Evolutionary conservation across 2,797 vertebrate species (phyloP).

Genomic region (Coregonus ussuriensis): DNA sequence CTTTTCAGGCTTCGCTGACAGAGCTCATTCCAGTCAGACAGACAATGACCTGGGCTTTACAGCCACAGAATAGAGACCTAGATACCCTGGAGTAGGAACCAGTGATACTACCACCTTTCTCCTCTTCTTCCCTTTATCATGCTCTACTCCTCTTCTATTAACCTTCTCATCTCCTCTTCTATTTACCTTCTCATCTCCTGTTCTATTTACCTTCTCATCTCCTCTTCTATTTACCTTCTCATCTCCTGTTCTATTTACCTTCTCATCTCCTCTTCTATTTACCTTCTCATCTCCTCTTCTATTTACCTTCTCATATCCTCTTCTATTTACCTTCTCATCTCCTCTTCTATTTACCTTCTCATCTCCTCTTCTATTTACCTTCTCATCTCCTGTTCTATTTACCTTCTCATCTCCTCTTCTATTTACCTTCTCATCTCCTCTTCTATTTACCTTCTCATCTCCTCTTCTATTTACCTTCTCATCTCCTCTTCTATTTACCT

Average conservation of each 20-base stretch:
- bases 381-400: too few species aligned
- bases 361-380: not conserved
- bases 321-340: not conserved
- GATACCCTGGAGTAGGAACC: not conserved
- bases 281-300: too few species aligned
- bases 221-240: too few species aligned
- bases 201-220: too few species aligned
- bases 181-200: too few species aligned
- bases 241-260: not conserved
- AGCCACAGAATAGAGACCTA: conserved; percentile 34
- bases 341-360: not conserved
- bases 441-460: not conserved
- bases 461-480: not conserved
- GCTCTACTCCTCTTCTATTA: not conserved
- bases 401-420: not conserved
- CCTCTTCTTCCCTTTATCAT: not conserved
- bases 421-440: not conserved
- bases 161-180: too few species aligned
- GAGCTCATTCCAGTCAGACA: conserved; percentile 53
- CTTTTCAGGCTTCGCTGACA: conserved; percentile 55
- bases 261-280: not conserved
- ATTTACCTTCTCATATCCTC: not conserved
- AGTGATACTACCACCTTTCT: not conserved
- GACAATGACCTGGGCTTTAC: conserved; percentile 54
- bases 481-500: not conserved